Conservation (phyloP, 2,888 invertebrate species). For the Drosophila austrosaltans region DNA sequence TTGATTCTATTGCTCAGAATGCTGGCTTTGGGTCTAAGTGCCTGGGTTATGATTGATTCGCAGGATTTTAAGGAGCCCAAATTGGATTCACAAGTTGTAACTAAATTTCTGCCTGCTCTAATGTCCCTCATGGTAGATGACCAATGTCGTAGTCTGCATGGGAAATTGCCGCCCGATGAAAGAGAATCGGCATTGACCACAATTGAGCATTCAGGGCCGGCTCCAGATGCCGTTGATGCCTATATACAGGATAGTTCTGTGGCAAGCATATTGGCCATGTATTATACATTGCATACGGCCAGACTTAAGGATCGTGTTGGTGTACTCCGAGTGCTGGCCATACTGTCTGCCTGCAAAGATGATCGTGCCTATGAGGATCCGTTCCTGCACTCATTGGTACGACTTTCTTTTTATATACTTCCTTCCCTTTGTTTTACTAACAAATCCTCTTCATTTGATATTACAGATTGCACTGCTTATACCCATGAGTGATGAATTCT, state of each 20-base stretch:
- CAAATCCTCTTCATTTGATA: no score
- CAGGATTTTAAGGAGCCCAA: slow-evolving; percentile 98
- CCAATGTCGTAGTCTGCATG: slow-evolving; percentile 91
- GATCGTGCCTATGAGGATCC: slow-evolving; percentile 97
- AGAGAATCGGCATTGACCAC: slow-evolving; percentile 95
- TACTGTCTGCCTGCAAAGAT: slow-evolving; percentile 94
- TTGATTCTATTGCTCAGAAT: slow-evolving; percentile 94
- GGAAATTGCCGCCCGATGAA: slow-evolving; percentile 95
- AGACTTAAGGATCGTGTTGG: slow-evolving; percentile 92
- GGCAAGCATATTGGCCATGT: slow-evolving; percentile 96
- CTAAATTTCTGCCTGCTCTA: slow-evolving; percentile 96
- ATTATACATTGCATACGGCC: slow-evolving; percentile 95
- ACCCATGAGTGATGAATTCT: slow-evolving; percentile 95
- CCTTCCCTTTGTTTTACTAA: neutral
- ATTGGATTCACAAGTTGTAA: slow-evolving; percentile 95
- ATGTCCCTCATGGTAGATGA: slow-evolving; percentile 97
- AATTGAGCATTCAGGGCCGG: slow-evolving; percentile 96
- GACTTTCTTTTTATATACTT: slow-evolving; percentile 13
- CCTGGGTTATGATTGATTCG: slow-evolving; percentile 98
- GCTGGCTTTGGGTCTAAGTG: slow-evolving; percentile 95
- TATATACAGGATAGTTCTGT: slow-evolving; percentile 96
- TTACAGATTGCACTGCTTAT: slow-evolving; percentile 88
- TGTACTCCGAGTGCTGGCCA: slow-evolving; percentile 93
- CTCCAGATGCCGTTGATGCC: slow-evolving; percentile 96
- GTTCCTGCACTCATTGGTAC: slow-evolving; percentile 94